Percentiles rank a stretch among this genome's conserved stretches.
These are phyloP conservation scores for Dallia pectoralis DNA, from an alignment of 2,797 vertebrate species.

Conservation along the genomic window DNA sequence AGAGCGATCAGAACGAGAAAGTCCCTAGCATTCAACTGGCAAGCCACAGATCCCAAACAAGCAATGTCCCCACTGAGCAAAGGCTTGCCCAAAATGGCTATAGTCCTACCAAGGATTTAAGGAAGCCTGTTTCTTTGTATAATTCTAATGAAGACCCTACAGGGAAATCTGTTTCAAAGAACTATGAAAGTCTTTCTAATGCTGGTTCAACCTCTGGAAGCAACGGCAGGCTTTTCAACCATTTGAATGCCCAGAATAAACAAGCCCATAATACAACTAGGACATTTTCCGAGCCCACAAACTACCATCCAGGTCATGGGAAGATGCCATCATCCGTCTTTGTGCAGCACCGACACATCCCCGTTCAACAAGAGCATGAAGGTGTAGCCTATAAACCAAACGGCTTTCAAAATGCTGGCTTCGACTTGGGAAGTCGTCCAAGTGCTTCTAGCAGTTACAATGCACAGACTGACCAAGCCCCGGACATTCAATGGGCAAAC, in stretches of 20 bases:
- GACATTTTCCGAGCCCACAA: not conserved
- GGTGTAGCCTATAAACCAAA: not conserved
- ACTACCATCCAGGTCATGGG: not conserved
- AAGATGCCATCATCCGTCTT: not conserved
- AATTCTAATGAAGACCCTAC: not conserved
- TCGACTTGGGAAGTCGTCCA: not conserved
- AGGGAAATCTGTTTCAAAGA: not conserved
- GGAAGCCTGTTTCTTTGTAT: not conserved
- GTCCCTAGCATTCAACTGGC: not conserved
- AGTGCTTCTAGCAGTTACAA: conserved; percentile 14
- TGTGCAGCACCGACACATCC: not conserved
- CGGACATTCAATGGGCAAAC: not conserved
- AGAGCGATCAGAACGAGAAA: conserved; percentile 13
- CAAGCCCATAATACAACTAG: not conserved
- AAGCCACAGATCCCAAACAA: not conserved
- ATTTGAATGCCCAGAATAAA: not conserved
- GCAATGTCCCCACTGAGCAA: not conserved
- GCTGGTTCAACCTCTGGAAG: not conserved
- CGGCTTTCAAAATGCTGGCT: not conserved
- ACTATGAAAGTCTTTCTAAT: not conserved
- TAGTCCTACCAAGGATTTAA: conserved; percentile 32
- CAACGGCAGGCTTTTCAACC: conserved; percentile 9
- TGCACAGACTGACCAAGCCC: not conserved
- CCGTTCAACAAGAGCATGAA: not conserved
- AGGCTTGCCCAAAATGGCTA: not conserved